phyloP scores from a whole-genome alignment of 2,113 vertebrate species.

The Progne subis region DNA sequence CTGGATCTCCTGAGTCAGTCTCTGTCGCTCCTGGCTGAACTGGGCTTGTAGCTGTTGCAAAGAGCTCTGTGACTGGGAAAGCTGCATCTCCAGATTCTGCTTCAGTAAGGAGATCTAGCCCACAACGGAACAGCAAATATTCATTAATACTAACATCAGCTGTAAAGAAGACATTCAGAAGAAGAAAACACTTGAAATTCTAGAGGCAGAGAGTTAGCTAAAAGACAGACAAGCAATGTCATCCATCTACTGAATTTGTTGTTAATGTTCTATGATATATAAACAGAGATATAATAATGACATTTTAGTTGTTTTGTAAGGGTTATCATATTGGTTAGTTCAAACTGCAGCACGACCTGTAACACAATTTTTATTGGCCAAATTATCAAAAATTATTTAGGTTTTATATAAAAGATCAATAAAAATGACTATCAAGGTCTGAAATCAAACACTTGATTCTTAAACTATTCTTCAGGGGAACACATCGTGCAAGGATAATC shows the following conservation, averaged over 20 bases:
- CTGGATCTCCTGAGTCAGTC: constrained; percentile 92
- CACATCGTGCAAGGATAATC: background rate
- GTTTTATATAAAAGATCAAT: background rate
- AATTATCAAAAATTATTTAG: background rate
- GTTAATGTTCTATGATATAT: background rate
- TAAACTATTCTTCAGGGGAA: background rate
- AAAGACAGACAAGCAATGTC: constrained; percentile 14
- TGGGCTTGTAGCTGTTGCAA: constrained; percentile 95
- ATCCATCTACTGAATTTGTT: background rate
- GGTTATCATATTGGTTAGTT: background rate
- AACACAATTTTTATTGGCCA: background rate
- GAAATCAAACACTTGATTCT: background rate
- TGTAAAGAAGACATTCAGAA: background rate
- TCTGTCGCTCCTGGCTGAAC: constrained; percentile 93
- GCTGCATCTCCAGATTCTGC: constrained; percentile 97
- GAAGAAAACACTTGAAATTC: background rate
- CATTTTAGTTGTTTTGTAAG: background rate
- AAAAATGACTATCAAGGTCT: constrained; percentile 40
- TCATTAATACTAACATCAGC: background rate
- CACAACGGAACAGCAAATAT: constrained; percentile 49
- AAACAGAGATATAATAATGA: background rate
- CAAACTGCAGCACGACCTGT: background rate
- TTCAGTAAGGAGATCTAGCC: constrained; percentile 93
- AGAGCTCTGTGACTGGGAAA: constrained; percentile 95
- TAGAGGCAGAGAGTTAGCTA: background rate